Percentiles rank a stretch among this genome's conserved stretches.
Evolutionary conservation across 2,888 invertebrate species (phyloP).

Genomic region (Zeuzera pyrina): DNA sequence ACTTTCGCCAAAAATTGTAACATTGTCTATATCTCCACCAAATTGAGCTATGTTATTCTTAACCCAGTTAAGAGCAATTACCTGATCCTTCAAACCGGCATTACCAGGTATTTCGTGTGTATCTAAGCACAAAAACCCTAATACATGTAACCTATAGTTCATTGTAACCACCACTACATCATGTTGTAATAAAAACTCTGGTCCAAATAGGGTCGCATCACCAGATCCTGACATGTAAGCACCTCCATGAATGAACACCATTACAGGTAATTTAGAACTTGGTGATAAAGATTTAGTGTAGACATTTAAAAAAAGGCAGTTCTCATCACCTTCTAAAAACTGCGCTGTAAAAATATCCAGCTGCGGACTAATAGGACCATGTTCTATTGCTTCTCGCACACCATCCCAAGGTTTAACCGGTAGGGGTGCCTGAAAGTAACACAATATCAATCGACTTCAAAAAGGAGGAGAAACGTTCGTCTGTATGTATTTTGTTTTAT

Average conservation of each 20-base stretch:
- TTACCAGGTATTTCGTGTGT: slow-evolving; percentile 46
- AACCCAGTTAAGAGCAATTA: slow-evolving; percentile 39
- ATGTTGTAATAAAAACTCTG: slow-evolving; percentile 44
- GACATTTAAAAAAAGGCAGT: slow-evolving; percentile 46
- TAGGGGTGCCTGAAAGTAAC: slow-evolving; percentile 34
- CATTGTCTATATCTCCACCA: slow-evolving; percentile 42
- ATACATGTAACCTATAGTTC: slow-evolving; percentile 44
- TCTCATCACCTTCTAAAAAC: slow-evolving; percentile 34
- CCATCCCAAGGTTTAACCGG: slow-evolving; percentile 38
- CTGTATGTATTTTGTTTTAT: no score
- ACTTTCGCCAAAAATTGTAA: slow-evolving; percentile 56
- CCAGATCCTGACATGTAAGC: slow-evolving; percentile 46
- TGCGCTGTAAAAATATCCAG: slow-evolving; percentile 26
- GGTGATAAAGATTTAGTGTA: slow-evolving; percentile 29
- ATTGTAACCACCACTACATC: slow-evolving; percentile 52
- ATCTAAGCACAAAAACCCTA: slow-evolving; percentile 33
- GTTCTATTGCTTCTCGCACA: slow-evolving; percentile 36
- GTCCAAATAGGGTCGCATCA: slow-evolving; percentile 36
- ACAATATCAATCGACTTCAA: no score
- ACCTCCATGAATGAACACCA: slow-evolving; percentile 59
- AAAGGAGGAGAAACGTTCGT: no score
- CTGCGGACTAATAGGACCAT: slow-evolving; percentile 46
- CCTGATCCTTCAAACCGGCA: slow-evolving; percentile 52
- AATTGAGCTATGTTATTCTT: slow-evolving; percentile 39
- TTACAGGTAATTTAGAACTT: slow-evolving; percentile 34